Conservation (phyloP, 2,113 vertebrate species). For the Eurypyga helias region DNA sequence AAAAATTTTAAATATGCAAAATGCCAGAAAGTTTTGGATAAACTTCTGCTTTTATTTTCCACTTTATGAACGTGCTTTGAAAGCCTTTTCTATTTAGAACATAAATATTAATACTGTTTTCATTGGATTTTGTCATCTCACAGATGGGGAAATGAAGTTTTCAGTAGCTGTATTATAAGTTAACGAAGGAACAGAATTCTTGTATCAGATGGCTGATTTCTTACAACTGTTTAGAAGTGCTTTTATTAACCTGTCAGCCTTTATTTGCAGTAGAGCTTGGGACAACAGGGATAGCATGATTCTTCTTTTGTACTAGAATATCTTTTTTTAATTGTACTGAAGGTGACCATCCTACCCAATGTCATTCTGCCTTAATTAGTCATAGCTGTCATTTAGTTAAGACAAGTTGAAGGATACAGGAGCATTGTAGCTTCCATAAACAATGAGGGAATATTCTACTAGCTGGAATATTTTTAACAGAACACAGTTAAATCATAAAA, state of each 20-base stretch:
- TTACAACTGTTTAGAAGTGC: not conserved
- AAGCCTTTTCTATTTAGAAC: not conserved
- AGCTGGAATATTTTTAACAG: not conserved
- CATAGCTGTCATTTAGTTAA: not conserved
- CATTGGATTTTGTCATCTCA: constrained; percentile 8
- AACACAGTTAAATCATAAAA: not conserved
- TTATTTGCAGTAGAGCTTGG: not conserved
- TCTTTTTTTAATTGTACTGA: not conserved
- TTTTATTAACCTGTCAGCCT: constrained; percentile 15
- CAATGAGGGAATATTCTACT: not conserved
- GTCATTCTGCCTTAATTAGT: not conserved
- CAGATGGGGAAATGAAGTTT: constrained; percentile 37
- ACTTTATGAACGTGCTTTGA: not conserved
- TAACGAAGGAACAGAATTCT: not conserved
- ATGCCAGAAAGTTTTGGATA: constrained; percentile 7
- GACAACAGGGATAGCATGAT: not conserved
- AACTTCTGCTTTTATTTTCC: constrained; percentile 6
- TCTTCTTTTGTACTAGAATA: not conserved
- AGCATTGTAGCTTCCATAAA: not conserved
- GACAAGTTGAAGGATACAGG: not conserved
- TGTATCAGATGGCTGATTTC: not conserved
- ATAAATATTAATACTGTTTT: constrained; percentile 48
- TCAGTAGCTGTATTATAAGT: constrained; percentile 24
- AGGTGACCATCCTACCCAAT: not conserved
- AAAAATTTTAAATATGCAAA: not conserved